Evolutionary conservation across 2,888 invertebrate species (phyloP), one percentile per base, ranked within the genome.

Genomic region (Acanthosoma haemorrhoidale): DNA sequence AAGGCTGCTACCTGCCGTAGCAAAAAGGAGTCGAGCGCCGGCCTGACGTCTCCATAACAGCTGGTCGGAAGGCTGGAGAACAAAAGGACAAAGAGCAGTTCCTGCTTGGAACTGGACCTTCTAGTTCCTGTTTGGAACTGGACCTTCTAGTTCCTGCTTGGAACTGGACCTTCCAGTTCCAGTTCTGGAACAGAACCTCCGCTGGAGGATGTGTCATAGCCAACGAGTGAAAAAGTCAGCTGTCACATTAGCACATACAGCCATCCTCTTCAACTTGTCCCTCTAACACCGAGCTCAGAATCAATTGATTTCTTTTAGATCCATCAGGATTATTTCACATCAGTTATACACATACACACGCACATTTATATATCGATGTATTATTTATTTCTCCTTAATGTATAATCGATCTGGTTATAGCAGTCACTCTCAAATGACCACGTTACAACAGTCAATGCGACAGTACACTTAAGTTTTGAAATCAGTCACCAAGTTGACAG

Each of bases 151-250:
- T n/a, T 13, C 13, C 3, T 25, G 51, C n/a, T n/a, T 51, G 25
- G 51, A 51, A n/a, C 51, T n/a, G 51, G 51, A 51, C 51, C 21
- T n/a, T 51, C 51, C 51, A 51, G 51, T 51, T 51, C 25, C 6
- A n/a, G 13, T 25, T 21, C 29, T 25, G n/a, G n/a, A n/a, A 51
- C 25, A 51, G n/a, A n/a, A n/a, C n/a, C n/a, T n/a, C n/a, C n/a
- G n/a, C n/a, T n/a, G n/a, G n/a, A n/a, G n/a, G n/a, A n/a, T n/a
- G 29, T 51, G 51, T 51, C 51, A 51, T 51, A 51, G 29, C 25
- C 29, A 51, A 51, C 29, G 51, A 25, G n/a, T 3, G 51, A 51
- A 51, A 51, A 51, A 51, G 51, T 25, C n/a, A 5, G 8, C 51
- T 51, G 51, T 51, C 51, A 51, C 51, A 51, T 51, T 51, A 51